These are phyloP conservation scores for Lucilia cuprina DNA, from an alignment of 1,140 invertebrate species.

Conservation along the genomic window DNA sequence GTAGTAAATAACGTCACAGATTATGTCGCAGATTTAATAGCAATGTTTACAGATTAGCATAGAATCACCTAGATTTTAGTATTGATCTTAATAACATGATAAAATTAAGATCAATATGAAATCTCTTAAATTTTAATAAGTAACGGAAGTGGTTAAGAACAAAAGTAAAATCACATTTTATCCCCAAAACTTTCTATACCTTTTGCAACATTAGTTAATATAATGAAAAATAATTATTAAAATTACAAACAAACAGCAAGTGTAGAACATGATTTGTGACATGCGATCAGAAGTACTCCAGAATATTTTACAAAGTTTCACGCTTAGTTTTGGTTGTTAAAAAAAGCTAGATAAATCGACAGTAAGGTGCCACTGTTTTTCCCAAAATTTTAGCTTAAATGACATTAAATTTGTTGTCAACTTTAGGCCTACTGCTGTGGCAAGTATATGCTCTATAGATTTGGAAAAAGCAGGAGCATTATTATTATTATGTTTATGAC, in stretches of 20 bases:
- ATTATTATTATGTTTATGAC: not conserved
- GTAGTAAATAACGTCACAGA: too few species aligned
- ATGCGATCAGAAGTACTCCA: not conserved
- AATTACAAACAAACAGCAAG: not conserved
- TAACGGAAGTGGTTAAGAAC: too few species aligned
- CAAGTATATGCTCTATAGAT: not conserved
- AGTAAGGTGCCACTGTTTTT: not conserved
- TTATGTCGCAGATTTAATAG: too few species aligned
- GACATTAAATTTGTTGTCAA: not conserved
- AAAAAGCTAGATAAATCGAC: too few species aligned
- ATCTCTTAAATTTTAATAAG: too few species aligned
- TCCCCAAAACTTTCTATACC: not conserved
- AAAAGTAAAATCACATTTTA: too few species aligned
- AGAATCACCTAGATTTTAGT: too few species aligned
- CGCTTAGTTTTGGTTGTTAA: too few species aligned
- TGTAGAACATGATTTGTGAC: not conserved
- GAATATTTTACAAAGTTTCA: not conserved
- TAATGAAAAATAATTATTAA: not conserved
- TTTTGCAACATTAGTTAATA: not conserved
- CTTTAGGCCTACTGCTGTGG: not conserved
- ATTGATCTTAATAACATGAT: too few species aligned
- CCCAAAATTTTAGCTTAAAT: not conserved
- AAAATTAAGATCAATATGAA: too few species aligned
- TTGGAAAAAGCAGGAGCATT: not conserved
- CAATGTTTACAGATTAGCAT: too few species aligned